Evolutionary conservation across 2,888 invertebrate species (phyloP), one percentile per base, ranked within the genome.

Genomic region (Cheilosia variabilis): DNA sequence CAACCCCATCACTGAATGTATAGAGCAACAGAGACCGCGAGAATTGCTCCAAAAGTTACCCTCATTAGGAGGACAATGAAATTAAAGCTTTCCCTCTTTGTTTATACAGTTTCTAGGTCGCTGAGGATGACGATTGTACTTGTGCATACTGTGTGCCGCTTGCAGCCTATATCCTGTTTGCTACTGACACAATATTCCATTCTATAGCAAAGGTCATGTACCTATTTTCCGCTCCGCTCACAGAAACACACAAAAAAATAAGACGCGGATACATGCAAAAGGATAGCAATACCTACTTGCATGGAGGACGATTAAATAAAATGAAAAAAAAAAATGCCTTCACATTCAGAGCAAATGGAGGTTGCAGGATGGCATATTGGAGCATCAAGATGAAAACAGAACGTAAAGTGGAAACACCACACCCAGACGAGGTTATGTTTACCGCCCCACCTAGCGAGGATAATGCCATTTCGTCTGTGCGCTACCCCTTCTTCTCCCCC

Each of bases 141-240:
- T 76, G 60, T 76, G 71, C 71, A 58, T 58, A 66, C 57, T 68
- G 86, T 72, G 86, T 86, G 86, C 76, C 72, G 55, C 63, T 86
- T 80, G 86, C 86, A 86, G 81, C 86, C 76, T 81, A 76, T 86
- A 81, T 81, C 80, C 86, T 80, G 86, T 86, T 86, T 81, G 71
- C 80, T 81, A 86, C 80, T 86, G 86, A 81, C 86, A 86, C 80
- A 86, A 86, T 86, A 86, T 81, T 77, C 80, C 71, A 76, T 66
- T 81, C 80, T 72, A 65, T 81, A 72, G 60, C 80, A 86, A 86
- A 86, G 86, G 86, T 86, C 86, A 86, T 86, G 86, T 77, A 80
- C 86, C 86, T 77, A 76, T 81, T 86, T 76, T 68, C 76, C 50
- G 55, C 62, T 68, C 76, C 50, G 55, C 62, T 66, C 76, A 68